Percentiles rank a stretch among this genome's conserved stretches.
Conservation (phyloP, 2,888 invertebrate species). For the Nemurella pictetii region DNA sequence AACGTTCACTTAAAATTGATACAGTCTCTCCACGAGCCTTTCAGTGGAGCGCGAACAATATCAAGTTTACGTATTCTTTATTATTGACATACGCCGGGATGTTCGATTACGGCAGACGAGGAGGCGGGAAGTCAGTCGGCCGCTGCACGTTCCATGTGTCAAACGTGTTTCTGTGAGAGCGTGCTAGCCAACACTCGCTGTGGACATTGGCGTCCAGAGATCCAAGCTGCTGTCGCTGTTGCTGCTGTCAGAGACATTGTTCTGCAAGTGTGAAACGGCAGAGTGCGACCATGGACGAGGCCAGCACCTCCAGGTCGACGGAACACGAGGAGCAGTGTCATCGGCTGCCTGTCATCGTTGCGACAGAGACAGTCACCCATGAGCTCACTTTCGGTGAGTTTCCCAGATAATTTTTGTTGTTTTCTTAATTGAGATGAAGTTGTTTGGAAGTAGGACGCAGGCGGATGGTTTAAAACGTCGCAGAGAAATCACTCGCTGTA, state of each 20-base stretch:
- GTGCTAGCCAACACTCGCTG: not conserved
- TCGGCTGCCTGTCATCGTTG: constrained; percentile 33
- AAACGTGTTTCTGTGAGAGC: constrained; percentile 9
- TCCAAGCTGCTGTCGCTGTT: not conserved
- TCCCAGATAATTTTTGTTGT: not conserved
- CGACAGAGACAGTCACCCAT: constrained; percentile 56
- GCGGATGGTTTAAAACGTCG: not conserved
- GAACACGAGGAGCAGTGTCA: constrained; percentile 18
- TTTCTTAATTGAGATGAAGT: not conserved
- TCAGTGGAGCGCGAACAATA: not conserved
- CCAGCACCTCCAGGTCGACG: constrained; percentile 38
- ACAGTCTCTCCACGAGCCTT: not conserved
- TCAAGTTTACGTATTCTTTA: constrained; percentile 19
- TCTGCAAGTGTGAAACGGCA: not conserved
- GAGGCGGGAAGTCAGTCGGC: constrained; percentile 28
- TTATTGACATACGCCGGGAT: not conserved
- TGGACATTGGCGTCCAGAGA: not conserved
- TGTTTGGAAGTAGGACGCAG: not conserved
- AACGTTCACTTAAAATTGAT: not conserved
- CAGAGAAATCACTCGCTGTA: not conserved
- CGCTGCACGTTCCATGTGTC: constrained; percentile 11
- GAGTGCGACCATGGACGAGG: constrained; percentile 30
- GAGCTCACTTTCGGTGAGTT: constrained; percentile 59
- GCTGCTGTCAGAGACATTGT: not conserved
- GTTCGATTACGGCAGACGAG: constrained; percentile 15